phyloP scores from a whole-genome alignment of 2,113 vertebrate genomes.

The Toxotes jaculatrix region DNA sequence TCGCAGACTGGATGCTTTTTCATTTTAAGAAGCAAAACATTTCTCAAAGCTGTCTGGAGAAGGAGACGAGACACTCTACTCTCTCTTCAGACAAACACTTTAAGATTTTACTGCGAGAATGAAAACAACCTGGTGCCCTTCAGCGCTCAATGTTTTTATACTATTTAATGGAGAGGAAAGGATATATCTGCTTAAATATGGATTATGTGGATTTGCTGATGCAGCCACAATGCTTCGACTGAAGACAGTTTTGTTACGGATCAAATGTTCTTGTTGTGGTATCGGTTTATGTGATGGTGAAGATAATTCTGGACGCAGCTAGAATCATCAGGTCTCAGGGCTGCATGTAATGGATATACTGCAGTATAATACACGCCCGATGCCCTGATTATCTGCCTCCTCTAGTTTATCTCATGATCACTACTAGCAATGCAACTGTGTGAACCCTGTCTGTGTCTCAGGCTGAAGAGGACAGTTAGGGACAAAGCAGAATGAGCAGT shows the following conservation, averaged over 20 bases:
- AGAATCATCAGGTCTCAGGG: not conserved
- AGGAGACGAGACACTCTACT: not conserved
- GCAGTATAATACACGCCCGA: slow-evolving; percentile 9
- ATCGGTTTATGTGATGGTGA: not conserved
- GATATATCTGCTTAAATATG: slow-evolving; percentile 1
- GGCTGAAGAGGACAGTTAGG: not conserved
- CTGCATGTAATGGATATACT: not conserved
- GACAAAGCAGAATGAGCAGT: not conserved
- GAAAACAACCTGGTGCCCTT: slow-evolving; percentile 11
- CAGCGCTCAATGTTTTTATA: not conserved
- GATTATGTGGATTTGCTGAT: not conserved
- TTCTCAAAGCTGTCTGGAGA: not conserved
- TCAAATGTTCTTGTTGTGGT: not conserved
- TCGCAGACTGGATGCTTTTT: not conserved
- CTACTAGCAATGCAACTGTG: not conserved
- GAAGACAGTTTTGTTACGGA: not conserved
- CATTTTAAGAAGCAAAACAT: slow-evolving; percentile 9
- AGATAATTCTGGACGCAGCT: not conserved
- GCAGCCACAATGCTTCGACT: not conserved
- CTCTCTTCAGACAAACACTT: too few relatives aligned
- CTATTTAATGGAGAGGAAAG: not conserved
- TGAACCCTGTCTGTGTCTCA: not conserved
- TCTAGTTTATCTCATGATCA: not conserved
- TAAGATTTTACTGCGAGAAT: not conserved
- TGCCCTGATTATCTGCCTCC: slow-evolving; percentile 16